A percentile compares a stretch with the other conserved stretches of the same genome.
These are phyloP conservation scores for Dendrocincla tyrannina DNA, from an alignment of 2,797 vertebrate genomes.

Conservation along the genomic window DNA sequence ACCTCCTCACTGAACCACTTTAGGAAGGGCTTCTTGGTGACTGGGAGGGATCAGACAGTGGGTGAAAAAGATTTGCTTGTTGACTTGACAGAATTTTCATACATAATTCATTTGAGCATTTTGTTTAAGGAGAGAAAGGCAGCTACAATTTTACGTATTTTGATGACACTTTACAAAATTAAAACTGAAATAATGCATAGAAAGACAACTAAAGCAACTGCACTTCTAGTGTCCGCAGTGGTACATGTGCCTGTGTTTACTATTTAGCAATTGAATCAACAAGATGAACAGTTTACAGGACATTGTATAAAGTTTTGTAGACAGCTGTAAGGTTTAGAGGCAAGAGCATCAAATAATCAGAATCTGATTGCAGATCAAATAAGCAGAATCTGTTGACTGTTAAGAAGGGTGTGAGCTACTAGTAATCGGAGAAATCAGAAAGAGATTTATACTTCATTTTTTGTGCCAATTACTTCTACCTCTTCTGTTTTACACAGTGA, in stretches of 20 bases:
- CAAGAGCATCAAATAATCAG: not conserved
- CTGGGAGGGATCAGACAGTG: not conserved
- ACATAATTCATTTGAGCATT: not conserved
- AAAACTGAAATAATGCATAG: not conserved
- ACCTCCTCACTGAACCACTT: not conserved
- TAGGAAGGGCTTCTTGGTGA: not conserved
- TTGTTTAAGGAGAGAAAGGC: not conserved
- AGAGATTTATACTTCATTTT: not conserved
- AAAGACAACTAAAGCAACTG: not conserved
- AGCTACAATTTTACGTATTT: not conserved
- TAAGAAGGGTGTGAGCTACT: not conserved
- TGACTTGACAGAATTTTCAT: not conserved
- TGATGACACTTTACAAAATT: not conserved
- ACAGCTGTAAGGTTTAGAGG: not conserved
- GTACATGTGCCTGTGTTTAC: not conserved
- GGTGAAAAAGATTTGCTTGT: not conserved
- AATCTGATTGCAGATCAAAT: too few relatives aligned
- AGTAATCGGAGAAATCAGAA: not conserved
- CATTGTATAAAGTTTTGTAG: not conserved
- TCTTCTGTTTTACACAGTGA: not conserved
- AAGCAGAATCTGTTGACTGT: not conserved
- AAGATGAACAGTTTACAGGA: not conserved
- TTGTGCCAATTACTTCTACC: not conserved
- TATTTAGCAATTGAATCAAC: not conserved
- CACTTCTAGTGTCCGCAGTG: not conserved